Evolutionary conservation across 2,888 invertebrate species (phyloP), one percentile per base, ranked within the genome.

Genomic region (Cremastinae sp.): DNA sequence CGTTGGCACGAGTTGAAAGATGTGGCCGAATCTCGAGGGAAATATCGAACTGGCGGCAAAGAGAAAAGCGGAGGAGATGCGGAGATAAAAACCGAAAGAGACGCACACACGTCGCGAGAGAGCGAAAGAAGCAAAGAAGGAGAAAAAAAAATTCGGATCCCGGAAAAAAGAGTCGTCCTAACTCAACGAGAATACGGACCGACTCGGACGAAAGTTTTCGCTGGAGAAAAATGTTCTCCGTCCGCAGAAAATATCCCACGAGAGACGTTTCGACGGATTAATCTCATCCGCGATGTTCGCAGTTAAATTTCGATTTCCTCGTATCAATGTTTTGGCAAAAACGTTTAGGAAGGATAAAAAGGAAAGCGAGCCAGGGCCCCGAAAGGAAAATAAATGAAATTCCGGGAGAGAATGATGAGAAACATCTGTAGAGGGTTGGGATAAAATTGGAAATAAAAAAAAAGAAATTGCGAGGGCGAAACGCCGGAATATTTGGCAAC

Each of bases 31-130:
- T 65, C 79, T 70, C 79, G 16, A 37, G 79, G 79, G 79, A 77
- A 79, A 79, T 79, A 77, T 77, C 71, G 55, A 69, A 72, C 65
- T 55, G 69, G 66, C 76, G 72, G 76, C 62, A 72, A 74, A 74
- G 64, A 61, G 49, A 53, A 65, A 64, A 41, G 18, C 53, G 20
- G 22, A 14, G 41, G 47, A 62, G 64, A 53, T 37, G 43, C 43
- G 28, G 51, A 28, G 61, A 62, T 56, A 62, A 53, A n/a, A 56
- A 53, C 28, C 28, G 28, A 28, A 5, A 28, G 28, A 28, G n/a
- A n/a, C n/a, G n/a, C 28, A 28, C 28, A 28, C 28, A 28, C 5
- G 5, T 28, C 28, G 28, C 5, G 2, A 14, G 10, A 59, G 37
- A 39, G n/a, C 43, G 47, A 28, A 28, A 20, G 18, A 70, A 45